Evolutionary conservation across 2,888 invertebrate species (phyloP), one percentile per base, ranked within the genome.

Genomic region (Acleris literana): DNA sequence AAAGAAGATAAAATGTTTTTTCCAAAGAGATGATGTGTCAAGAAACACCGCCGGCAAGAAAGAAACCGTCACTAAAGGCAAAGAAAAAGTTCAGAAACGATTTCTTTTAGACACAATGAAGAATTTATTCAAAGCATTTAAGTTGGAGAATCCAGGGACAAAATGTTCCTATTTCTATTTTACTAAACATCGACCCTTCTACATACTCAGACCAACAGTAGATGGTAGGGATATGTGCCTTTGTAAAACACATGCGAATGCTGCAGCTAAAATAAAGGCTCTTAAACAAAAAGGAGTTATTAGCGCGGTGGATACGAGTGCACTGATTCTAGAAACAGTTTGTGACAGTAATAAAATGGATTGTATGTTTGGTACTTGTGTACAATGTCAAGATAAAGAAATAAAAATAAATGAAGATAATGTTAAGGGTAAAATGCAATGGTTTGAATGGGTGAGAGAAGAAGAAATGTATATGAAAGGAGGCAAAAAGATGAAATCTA

Each of bases 371-470:
- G 69, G 69, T 29, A 52, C 56, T 54, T 64, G 69, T 56, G 56
- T 53, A 17, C 22, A 60, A 29, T 68, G 62, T 63, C 29, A 49
- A 56, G 22, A 67, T 58, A 62, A 53, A 56, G 56, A 64, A 68
- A 46, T 61, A 18, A 58, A 59, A 51, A 54, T 51, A 46, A 59
- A 64, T n/a, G 44, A 43, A 25, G 48, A 63, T 22, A 66, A 57
- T n/a, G 29, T 51, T 64, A 17, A 61, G 48, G 68, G 63, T 18
- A 66, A 61, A 48, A 61, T 70, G 54, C 57, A 63, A 44, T 71
- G 60, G 63, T 52, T 18, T 44, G 70, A 71, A 64, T 71, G 71
- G 70, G 61, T 62, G 29, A 65, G 71, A 60, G 51, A 68, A 67
- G 55, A 68, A 44, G 68, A 70, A 63, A 64, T 20, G 11, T 72